A percentile compares a stretch with the other conserved stretches of the same genome.
Evolutionary conservation across 2,113 vertebrate species (phyloP).

Genomic region (Columba janthina): DNA sequence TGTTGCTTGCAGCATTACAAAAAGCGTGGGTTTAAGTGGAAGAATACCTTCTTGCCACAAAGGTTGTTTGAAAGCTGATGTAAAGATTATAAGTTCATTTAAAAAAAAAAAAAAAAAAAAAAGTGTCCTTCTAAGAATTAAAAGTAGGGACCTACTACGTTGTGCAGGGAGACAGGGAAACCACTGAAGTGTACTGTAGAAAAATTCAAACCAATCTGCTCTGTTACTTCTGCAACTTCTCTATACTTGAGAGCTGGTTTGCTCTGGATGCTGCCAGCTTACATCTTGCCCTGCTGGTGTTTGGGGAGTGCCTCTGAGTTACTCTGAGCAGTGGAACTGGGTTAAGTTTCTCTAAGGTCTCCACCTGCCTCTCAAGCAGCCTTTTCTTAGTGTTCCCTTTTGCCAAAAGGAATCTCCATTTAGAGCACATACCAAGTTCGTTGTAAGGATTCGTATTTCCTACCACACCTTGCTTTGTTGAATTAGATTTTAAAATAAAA

Average conservation of each 20-base stretch:
- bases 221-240: background rate
- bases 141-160: background rate
- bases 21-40: background rate
- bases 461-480: background rate
- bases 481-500: constrained; percentile 35
- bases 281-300: background rate
- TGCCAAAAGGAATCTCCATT: background rate
- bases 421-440: background rate
- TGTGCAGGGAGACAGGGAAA: background rate
- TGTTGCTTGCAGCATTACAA: background rate
- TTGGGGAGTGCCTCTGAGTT: background rate
- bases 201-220: background rate
- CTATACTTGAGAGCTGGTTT: background rate
- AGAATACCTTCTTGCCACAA: background rate
- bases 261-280: background rate
- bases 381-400: background rate
- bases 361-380: background rate
- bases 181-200: background rate
- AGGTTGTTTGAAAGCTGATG: background rate
- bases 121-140: background rate
- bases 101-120: background rate
- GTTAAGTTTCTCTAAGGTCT: background rate
- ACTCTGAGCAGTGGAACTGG: accelerated
- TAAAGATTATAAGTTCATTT: background rate
- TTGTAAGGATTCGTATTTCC: background rate